Evolutionary conservation across 2,113 vertebrate species (phyloP), one percentile per base, ranked within the genome.

Genomic region (human): DNA sequence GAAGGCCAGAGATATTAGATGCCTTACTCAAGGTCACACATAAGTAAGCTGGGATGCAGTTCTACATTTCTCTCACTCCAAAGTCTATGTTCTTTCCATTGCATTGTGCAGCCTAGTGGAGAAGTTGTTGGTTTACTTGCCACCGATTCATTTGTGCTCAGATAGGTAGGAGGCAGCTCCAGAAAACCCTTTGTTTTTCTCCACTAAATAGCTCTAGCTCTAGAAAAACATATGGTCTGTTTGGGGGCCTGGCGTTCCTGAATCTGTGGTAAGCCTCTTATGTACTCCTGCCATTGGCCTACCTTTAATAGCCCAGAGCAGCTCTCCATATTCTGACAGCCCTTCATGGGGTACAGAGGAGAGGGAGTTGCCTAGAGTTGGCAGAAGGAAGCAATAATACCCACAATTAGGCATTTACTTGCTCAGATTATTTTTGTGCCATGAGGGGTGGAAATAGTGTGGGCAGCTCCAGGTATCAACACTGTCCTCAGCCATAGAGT

Each of bases 351-450:
- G 35, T 20, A 93, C n/a, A 68, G 52, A 84, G 38, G n/a, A 97
- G 72, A 73, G 40, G n/a, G 32, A 90, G 40, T 17, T 81, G 20
- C 23, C 61, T 64, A 5, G 7, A 45, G 35, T 88, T 45, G 27
- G n/a, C 66, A 30, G 83, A 94, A 88, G 75, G 7, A 96, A 79
- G 48, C 40, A 48, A 7, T 50, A 84, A 2, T 57, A 30, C 38
- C 81, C 27, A 57, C 55, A 25, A 27, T 61, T 38, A 81, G 27
- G 64, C 22, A 75, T 8, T 92, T 72, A 76, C 35, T 81, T 72
- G 14, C n/a, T 96, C 38, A 87, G 57, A 85, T 94, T 88, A 35
- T 59, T 96, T 91, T 89, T 76, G 50, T 82, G 40, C 45, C 11
- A 30, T 59, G 6, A 35, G 57, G 57, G 40, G 5, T 78, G 50